Evolutionary conservation across 2,888 invertebrate species (phyloP).

Genomic region (Trachelus troglodyta): DNA sequence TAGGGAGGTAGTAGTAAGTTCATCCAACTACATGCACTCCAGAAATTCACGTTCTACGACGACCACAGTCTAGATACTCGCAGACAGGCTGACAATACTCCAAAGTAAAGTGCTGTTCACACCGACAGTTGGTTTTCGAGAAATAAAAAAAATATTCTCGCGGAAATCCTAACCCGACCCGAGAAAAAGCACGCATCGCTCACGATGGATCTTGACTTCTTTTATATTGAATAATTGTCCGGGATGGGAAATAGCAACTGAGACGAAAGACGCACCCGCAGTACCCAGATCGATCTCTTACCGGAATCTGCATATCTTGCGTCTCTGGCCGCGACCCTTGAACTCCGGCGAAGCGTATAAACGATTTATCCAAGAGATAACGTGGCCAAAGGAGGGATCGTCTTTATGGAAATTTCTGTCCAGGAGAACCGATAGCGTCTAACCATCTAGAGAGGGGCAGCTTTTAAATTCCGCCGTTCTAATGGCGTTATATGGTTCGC

Average conservation of each 20-base stretch:
- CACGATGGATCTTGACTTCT: no score
- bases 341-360: neutral
- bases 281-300: neutral
- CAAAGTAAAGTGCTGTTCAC: neutral
- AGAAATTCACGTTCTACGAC: conserved; percentile 22
- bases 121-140: neutral
- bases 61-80: conserved; percentile 15
- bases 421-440: neutral
- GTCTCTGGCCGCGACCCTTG: neutral
- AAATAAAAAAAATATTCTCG: neutral
- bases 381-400: neutral
- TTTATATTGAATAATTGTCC: neutral
- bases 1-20: neutral
- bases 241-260: neutral
- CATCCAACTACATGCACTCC: conserved; percentile 1
- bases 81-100: conserved; percentile 13
- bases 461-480: neutral
- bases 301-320: neutral
- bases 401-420: neutral
- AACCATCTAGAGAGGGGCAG: neutral
- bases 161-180: neutral
- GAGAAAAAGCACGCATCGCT: neutral
- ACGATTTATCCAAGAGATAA: neutral
- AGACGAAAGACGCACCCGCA: neutral
- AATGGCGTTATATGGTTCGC: neutral